Conservation (phyloP, 2,797 vertebrate genomes). For the Peromyscus nudipes region DNA sequence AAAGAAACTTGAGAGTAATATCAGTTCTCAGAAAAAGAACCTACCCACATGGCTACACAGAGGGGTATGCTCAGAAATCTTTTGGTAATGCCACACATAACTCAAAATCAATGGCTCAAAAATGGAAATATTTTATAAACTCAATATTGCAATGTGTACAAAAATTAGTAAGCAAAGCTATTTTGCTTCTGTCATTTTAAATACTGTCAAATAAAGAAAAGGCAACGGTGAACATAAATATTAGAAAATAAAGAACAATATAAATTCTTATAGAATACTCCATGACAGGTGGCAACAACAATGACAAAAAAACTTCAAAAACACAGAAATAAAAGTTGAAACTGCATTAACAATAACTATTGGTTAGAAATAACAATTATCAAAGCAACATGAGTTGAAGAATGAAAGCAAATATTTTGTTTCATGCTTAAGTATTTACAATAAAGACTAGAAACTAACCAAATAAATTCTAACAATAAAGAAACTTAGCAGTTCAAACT, state of each 20-base stretch:
- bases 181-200: not conserved
- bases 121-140: not conserved
- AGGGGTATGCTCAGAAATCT: conserved; percentile 8
- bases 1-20: conserved; percentile 39
- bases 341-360: not conserved
- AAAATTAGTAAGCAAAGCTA: not conserved
- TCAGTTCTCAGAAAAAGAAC: conserved; percentile 43
- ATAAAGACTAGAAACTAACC: not conserved
- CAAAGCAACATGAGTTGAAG: conserved; percentile 11
- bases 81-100: not conserved
- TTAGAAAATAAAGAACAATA: not conserved
- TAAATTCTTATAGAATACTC: not conserved
- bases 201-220: not conserved
- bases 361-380: not conserved
- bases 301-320: not conserved
- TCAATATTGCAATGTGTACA: not conserved
- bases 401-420: not conserved
- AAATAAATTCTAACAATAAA: not conserved
- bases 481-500: not conserved
- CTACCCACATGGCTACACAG: not conserved
- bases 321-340: not conserved
- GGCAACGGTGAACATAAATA: not conserved
- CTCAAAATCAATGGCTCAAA: not conserved
- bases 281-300: not conserved
- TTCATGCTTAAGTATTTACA: not conserved